Conservation (phyloP, 2,888 invertebrate genomes). For the Erebia epiphron region DNA sequence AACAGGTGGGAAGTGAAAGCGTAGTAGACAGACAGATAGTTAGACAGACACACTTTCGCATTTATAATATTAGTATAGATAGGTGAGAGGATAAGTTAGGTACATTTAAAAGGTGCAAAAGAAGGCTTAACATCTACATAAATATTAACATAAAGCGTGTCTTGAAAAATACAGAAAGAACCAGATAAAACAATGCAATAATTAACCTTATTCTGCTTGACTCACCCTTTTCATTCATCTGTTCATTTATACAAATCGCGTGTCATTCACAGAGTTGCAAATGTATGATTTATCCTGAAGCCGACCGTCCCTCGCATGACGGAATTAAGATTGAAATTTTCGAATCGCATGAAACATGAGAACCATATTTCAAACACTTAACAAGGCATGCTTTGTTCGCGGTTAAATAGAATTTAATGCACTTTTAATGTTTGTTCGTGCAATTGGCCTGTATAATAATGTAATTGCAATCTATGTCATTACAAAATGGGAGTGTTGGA, state of each 20-base stretch:
- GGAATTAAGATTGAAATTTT: conserved; percentile 49
- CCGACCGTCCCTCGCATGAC: conserved; percentile 18
- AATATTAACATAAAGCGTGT: too few species aligned
- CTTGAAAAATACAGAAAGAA: too few species aligned
- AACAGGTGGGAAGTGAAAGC: too few species aligned
- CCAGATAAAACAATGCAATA: too few species aligned
- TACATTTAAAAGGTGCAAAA: too few species aligned
- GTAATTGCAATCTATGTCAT: neutral
- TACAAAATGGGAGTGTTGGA: neutral
- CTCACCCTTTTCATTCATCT: neutral
- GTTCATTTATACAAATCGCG: conserved; percentile 10
- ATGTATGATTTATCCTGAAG: neutral
- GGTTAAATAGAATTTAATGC: conserved; percentile 75
- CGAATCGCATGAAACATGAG: conserved; percentile 59
- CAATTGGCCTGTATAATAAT: conserved; percentile 43
- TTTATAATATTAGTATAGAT: too few species aligned
- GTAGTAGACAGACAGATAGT: too few species aligned
- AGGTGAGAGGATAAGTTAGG: too few species aligned
- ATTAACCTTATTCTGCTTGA: too few species aligned
- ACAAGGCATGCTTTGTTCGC: conserved; percentile 57
- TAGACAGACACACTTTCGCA: too few species aligned
- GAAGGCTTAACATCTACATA: too few species aligned
- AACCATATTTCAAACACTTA: conserved; percentile 61
- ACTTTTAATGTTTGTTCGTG: conserved; percentile 72
- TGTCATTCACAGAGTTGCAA: conserved; percentile 12